These are phyloP conservation scores for Cossypha caffra DNA, from an alignment of 2,797 vertebrate species.

Conservation along the genomic window DNA sequence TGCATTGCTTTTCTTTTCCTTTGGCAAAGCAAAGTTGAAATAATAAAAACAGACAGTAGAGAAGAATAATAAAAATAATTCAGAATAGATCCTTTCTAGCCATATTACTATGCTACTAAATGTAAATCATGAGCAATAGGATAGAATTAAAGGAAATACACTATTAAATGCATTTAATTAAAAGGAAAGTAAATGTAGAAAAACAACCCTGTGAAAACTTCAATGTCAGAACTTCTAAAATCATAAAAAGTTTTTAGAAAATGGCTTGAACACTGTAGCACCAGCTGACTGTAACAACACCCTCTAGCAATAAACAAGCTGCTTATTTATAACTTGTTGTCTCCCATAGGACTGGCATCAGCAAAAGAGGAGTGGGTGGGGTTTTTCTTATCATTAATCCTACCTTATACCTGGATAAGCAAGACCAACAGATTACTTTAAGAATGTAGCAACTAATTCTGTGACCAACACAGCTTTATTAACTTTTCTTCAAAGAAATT, in stretches of 20 bases:
- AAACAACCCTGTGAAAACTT: background rate
- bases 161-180: background rate
- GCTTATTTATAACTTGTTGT: conserved; percentile 12
- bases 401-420: background rate
- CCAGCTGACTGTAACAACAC: background rate
- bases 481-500: background rate
- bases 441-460: background rate
- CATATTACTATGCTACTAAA: background rate
- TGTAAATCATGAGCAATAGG: accelerated
- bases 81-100: background rate
- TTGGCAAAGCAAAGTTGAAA: background rate
- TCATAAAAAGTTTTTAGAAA: background rate
- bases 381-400: background rate
- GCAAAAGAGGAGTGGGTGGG: background rate
- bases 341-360: background rate
- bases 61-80: background rate
- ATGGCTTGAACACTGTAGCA: background rate
- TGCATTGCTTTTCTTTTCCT: background rate
- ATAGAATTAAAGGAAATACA: background rate
- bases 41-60: background rate
- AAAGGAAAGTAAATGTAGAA: background rate
- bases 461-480: background rate
- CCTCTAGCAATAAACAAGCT: background rate
- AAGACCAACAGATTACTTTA: background rate
- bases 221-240: background rate